Base-by-base conservation (phyloP, 2,888 invertebrate genomes). In the Coelopa pilipes region DNA sequence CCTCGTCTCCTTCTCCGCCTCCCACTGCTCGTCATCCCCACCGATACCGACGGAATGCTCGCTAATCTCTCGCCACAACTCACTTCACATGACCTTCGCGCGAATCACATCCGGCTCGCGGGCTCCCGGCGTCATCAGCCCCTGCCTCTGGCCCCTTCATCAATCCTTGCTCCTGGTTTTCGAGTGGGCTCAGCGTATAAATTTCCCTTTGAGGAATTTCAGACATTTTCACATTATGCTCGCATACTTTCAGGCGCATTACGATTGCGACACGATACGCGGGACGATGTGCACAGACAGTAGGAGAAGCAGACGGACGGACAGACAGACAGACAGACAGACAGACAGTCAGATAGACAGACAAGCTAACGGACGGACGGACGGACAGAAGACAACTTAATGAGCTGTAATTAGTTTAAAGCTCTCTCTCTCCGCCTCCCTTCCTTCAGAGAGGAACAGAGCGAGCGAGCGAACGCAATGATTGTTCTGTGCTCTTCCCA, bases 401-500 rank as follows among this genome's bases (percentile, higher is more conserved):
- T 79, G 79, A 77, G 78, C 78, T 76, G 78, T 79, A 79, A 79
- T 79, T 79, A 79, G 76, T 78, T 75, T 78, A 72, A 78, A 77
- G 77, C 75, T 78, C 74, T 34, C 34, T 34, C 34, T 34, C 34
- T 34, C 34, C 7, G 4, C 7, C 34, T 34, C 34, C 4, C 7
- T 34, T 7, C 7, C 34, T 76, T 77, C 19, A 17, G 19, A 17
- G 57, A 59, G 19, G 57, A 59, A 11, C n/a, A n/a, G 17, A 59
- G 13, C 19, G 24, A 59, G 57, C 24, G 2, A 21, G 24, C 1
- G 19, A 34, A 34, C 34, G 34, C 34, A 34, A 34, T 34, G 34
- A 34, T 34, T 34, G 34, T 34, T 34, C 34, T 34, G 2, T 34
- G 34, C 7, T 34, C 34, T 34, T 34, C 34, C 7, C 34, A 34